Evolutionary conservation across 2,888 invertebrate genomes (phyloP), one percentile per base, ranked within the genome.

Genomic region (Ernsta delagoae): DNA sequence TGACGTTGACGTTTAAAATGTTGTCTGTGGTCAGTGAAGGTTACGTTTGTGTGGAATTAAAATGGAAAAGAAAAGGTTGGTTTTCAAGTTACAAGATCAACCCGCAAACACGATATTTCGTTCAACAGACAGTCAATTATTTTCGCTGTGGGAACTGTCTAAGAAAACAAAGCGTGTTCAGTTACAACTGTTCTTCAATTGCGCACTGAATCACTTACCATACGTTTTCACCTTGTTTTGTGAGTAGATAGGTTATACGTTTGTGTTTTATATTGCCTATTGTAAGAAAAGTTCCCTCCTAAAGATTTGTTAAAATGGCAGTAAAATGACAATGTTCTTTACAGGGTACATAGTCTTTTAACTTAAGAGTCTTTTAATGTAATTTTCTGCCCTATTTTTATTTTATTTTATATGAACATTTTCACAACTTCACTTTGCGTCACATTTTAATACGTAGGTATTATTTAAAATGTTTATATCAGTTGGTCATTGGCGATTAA

Each of bases 141-240:
- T 83, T 85, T 83, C 85, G 79, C 87, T 85, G 88, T 92, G 92
- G 89, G 90, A 92, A 92, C 89, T 89, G 92, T 89, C 92, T 84
- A 83, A 82, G 86, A 85, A 89, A 90, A 92, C 90, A 91, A 89
- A 89, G 90, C 86, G 89, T 85, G 87, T 89, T 89, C 79, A 79
- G 89, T 92, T 91, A 87, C 88, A 88, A 85, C 86, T 84, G 87
- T 84, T 86, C 84, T 87, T 83, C 85, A 77, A 85, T 84, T 83
- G 84, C 79, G 74, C 72, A 68, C 77, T 70, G 75, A 72, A 75
- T 74, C 75, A 72, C 77, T 72, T 86, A 90, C 89, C 76, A 84
- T 72, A 72, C 74, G 75, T 80, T 79, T 77, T 78, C 76, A 70
- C 70, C 62, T 68, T 57, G 69, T 65, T 59, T 71, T 72, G 67